phyloP scores from a whole-genome alignment of 1,140 invertebrate species.

The Zaprionus nigranus region DNA sequence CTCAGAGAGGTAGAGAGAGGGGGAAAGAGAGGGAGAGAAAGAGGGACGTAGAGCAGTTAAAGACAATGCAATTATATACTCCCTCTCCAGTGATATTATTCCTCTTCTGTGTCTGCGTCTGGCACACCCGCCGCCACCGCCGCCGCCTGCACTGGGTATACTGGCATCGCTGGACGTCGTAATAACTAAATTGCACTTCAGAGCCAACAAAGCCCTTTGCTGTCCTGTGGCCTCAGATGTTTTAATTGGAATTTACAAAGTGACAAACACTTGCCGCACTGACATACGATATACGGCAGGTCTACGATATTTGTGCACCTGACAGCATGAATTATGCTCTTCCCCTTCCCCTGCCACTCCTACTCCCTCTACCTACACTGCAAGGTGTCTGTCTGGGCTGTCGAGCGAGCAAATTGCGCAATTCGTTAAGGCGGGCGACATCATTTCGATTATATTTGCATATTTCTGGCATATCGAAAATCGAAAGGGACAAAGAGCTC shows the following conservation, averaged over 20 bases:
- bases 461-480: slow-evolving; percentile 3
- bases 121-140: background rate
- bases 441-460: slow-evolving; percentile 14
- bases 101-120: background rate
- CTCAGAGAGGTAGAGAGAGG: background rate
- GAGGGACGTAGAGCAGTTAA: no score
- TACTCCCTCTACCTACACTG: background rate
- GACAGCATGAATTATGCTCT: slow-evolving; percentile 30
- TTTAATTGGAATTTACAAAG: slow-evolving; percentile 41
- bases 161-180: background rate
- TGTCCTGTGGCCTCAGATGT: slow-evolving; percentile 22
- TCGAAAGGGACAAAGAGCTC: background rate
- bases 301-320: background rate
- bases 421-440: slow-evolving; percentile 2
- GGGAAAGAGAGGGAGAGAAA: no score
- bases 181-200: slow-evolving; percentile 25
- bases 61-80: no score
- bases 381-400: background rate
- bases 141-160: background rate
- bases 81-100: no score
- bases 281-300: slow-evolving; percentile 13
- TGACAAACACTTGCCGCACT: slow-evolving; percentile 21
- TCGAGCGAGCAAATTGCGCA: background rate
- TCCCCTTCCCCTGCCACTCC: background rate
- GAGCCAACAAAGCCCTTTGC: slow-evolving; percentile 6